Evolutionary conservation across 2,113 vertebrate species (phyloP).

Genomic region (Urocolius indicus): DNA sequence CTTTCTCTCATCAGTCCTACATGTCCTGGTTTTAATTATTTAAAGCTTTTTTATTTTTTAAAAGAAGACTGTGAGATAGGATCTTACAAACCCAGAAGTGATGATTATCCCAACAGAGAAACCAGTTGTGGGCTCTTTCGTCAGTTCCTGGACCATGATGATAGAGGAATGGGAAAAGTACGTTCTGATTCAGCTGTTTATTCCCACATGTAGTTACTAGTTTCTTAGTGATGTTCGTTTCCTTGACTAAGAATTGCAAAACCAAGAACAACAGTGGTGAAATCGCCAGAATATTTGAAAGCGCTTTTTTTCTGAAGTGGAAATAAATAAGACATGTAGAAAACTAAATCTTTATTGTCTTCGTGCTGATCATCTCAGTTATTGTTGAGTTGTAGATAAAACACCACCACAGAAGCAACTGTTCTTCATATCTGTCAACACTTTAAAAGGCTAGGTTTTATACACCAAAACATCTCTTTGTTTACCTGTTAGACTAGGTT

Average conservation of each 20-base stretch:
- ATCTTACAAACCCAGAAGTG: constrained; percentile 36
- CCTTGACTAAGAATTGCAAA: constrained; percentile 62
- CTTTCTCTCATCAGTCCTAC: not conserved
- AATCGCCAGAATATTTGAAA: constrained; percentile 32
- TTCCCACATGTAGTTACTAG: constrained; percentile 65
- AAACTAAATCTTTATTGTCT: not conserved
- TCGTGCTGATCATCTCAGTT: not conserved
- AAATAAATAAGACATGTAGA: not conserved
- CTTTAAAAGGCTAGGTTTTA: not conserved
- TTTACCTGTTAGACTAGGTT: not conserved
- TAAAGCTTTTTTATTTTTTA: not conserved
- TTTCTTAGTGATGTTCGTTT: constrained; percentile 49
- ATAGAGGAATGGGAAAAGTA: constrained; percentile 48
- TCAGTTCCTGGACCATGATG: constrained; percentile 29
- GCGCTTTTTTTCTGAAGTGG: not conserved
- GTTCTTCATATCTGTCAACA: not conserved
- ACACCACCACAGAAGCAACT: not conserved
- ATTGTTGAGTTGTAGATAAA: not conserved
- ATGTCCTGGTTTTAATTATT: not conserved
- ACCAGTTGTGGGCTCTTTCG: constrained; percentile 24
- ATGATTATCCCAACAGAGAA: constrained; percentile 53
- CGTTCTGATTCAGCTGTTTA: constrained; percentile 44
- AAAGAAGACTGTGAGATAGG: not conserved
- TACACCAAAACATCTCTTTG: not conserved
- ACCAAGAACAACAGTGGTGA: constrained; percentile 21